These are phyloP conservation scores for Heterotis niloticus DNA, from an alignment of 2,113 vertebrate genomes.

Conservation along the genomic window DNA sequence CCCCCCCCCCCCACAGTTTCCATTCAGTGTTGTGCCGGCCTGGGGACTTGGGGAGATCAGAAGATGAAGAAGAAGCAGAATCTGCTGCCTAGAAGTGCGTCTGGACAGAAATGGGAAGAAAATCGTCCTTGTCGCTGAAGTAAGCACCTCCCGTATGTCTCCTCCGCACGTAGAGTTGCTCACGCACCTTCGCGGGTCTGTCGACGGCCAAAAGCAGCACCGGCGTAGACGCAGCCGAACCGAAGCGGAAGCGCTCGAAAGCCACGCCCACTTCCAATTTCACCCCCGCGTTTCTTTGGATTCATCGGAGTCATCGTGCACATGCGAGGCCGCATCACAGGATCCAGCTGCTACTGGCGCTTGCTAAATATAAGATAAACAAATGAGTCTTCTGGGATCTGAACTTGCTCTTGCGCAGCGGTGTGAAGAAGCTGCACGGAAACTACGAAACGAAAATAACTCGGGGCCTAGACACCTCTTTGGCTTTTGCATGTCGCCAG, in stretches of 20 bases:
- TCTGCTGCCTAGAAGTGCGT: neutral
- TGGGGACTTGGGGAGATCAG: constrained; percentile 35
- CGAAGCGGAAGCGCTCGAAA: too few relatives aligned
- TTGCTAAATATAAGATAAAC: neutral
- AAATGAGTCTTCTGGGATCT: neutral
- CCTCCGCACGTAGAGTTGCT: neutral
- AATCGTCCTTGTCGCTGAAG: neutral
- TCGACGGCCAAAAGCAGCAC: neutral
- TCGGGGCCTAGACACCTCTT: neutral
- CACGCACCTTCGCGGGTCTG: neutral
- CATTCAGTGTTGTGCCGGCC: neutral
- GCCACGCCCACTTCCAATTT: neutral
- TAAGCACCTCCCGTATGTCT: neutral
- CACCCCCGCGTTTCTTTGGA: neutral
- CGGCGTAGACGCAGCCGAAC: too few relatives aligned
- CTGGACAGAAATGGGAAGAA: neutral
- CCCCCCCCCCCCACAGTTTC: constrained; percentile 48
- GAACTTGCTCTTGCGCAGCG: neutral
- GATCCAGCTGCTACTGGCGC: neutral
- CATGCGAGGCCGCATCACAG: too few relatives aligned
- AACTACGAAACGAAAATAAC: neutral
- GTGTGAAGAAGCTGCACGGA: neutral
- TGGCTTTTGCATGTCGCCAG: neutral
- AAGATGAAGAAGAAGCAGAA: constrained; percentile 5
- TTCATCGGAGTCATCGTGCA: too few relatives aligned